phyloP scores from a whole-genome alignment of 2,888 invertebrate species.

The Protophormia terraenovae region DNA sequence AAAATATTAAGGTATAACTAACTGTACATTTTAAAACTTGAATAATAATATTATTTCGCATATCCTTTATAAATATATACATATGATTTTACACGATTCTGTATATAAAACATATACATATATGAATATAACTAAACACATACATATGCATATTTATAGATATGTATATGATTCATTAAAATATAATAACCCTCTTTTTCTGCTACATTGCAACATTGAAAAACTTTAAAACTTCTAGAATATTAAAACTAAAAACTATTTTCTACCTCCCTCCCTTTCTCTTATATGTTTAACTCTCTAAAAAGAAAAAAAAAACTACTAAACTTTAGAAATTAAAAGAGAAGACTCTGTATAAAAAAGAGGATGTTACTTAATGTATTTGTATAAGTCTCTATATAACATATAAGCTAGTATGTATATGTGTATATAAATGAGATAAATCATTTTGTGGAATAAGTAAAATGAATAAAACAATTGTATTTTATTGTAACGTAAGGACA shows the following conservation, averaged over 20 bases:
- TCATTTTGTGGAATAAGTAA: slow-evolving; percentile 75
- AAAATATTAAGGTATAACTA: not conserved
- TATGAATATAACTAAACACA: no score
- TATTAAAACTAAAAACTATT: slow-evolving; percentile 19
- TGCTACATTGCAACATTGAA: slow-evolving; percentile 69
- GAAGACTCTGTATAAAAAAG: slow-evolving; percentile 15
- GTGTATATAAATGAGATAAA: slow-evolving; percentile 72
- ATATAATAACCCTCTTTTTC: slow-evolving; percentile 75
- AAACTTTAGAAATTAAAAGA: slow-evolving; percentile 56
- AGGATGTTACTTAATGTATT: slow-evolving; percentile 32
- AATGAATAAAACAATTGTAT: slow-evolving; percentile 61
- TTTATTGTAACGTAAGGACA: slow-evolving; percentile 59
- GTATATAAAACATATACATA: no score
- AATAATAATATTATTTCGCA: not conserved
- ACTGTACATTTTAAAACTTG: not conserved
- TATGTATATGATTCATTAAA: slow-evolving; percentile 72
- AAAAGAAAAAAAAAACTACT: slow-evolving; percentile 32
- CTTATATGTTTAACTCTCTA: not conserved
- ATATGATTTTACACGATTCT: no score
- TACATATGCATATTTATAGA: not conserved
- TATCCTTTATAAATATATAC: not conserved
- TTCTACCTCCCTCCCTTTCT: not conserved
- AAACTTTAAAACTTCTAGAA: slow-evolving; percentile 34
- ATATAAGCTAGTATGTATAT: not conserved
- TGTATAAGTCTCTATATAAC: not conserved